Conservation (phyloP, 35 echinoderm and acorn worm genomes). For the Apostichopus parvimensis region DNA sequence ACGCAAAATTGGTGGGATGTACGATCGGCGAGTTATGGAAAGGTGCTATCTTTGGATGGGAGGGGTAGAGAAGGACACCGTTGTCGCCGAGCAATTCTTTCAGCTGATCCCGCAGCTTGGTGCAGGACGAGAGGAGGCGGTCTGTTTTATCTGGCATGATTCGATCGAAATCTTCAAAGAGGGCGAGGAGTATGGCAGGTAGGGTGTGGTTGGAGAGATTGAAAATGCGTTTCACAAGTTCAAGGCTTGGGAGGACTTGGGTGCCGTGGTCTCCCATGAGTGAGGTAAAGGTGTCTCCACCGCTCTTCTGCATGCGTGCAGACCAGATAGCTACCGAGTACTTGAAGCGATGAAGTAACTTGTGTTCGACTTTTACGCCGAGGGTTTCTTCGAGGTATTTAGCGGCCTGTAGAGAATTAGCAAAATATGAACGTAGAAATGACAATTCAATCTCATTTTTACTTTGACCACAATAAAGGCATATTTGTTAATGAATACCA, state of each 20-base stretch:
- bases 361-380: constrained; percentile 67
- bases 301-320: constrained; percentile 72
- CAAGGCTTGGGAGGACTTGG: constrained; percentile 55
- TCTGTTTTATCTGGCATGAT: constrained; percentile 62
- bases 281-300: constrained; percentile 62
- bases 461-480: too few species aligned
- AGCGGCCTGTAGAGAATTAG: constrained; percentile 59
- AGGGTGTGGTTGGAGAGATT: constrained; percentile 85
- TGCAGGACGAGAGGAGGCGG: constrained; percentile 46
- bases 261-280: constrained; percentile 79
- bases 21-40: constrained; percentile 88
- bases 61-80: constrained; percentile 87
- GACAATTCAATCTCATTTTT: neutral
- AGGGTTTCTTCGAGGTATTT: constrained; percentile 78
- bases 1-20: constrained; percentile 82
- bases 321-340: constrained; percentile 84
- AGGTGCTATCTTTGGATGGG: constrained; percentile 95
- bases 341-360: constrained; percentile 65
- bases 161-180: constrained; percentile 75
- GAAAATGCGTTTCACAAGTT: constrained; percentile 69
- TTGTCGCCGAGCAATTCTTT: constrained; percentile 74
- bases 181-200: constrained; percentile 74
- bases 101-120: constrained; percentile 76
- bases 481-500: too few species aligned
- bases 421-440: neutral